phyloP scores from a whole-genome alignment of 1,140 invertebrate species.

The Bombus sylvicola region DNA sequence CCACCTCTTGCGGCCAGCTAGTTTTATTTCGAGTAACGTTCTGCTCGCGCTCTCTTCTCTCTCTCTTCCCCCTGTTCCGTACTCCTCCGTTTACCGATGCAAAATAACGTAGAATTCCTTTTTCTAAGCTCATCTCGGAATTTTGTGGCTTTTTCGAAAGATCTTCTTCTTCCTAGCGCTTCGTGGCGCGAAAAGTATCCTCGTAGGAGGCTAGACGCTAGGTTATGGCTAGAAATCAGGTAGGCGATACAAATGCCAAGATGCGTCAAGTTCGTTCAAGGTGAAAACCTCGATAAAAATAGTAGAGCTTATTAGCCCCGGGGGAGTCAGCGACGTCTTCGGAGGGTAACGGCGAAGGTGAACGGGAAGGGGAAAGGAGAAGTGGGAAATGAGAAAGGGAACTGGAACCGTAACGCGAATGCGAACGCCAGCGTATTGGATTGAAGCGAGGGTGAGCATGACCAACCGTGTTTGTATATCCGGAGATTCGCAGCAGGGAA shows the following conservation, averaged over 20 bases:
- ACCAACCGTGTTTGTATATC: slow-evolving; percentile 47
- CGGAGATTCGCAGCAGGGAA: slow-evolving; percentile 20
- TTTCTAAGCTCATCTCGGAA: neutral
- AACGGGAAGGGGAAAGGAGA: slow-evolving; percentile 13
- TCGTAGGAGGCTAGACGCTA: no score
- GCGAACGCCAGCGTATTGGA: slow-evolving; percentile 10
- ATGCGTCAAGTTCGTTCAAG: slow-evolving; percentile 33
- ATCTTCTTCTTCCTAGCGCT: no score
- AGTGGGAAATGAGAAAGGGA: slow-evolving; percentile 3
- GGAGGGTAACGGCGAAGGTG: slow-evolving; percentile 37
- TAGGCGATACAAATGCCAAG: neutral
- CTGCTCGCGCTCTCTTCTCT: slow-evolving; percentile 30
- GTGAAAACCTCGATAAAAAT: slow-evolving; percentile 67
- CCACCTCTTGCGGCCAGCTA: slow-evolving; percentile 53
- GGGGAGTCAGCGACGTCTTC: slow-evolving; percentile 34
- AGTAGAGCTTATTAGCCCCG: slow-evolving; percentile 71
- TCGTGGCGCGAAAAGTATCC: rapidly evolving
- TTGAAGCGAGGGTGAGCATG: slow-evolving; percentile 60
- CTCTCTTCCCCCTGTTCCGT: rapidly evolving
- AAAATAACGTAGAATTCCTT: slow-evolving; percentile 1
- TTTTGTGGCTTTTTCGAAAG: neutral
- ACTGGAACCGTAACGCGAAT: slow-evolving; percentile 25
- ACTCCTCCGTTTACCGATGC: neutral
- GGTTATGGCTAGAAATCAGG: no score
- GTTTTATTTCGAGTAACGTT: slow-evolving; percentile 62